These are phyloP conservation scores for Thalassarche chlororhynchos DNA, from an alignment of 2,113 vertebrate genomes.

Conservation along the genomic window DNA sequence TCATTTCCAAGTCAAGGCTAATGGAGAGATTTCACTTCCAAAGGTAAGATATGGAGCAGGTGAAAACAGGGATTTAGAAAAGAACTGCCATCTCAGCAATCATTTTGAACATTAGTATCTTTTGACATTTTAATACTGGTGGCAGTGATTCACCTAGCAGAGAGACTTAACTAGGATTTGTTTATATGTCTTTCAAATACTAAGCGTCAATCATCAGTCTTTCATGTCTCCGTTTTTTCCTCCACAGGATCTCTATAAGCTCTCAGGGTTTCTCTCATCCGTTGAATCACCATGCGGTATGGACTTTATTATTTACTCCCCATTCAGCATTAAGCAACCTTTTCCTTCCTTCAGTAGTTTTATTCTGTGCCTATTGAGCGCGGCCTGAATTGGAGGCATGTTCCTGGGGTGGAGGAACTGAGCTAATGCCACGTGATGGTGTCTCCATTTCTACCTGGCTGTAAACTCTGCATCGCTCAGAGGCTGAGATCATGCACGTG, in stretches of 20 bases:
- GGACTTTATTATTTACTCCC: not conserved
- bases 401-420: not conserved
- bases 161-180: constrained; percentile 43
- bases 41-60: not conserved
- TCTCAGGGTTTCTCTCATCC: not conserved
- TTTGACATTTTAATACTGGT: constrained; percentile 32
- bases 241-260: not conserved
- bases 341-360: not conserved
- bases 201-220: not conserved
- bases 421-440: not conserved
- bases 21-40: constrained; percentile 18
- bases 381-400: not conserved
- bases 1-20: constrained; percentile 29
- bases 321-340: not conserved
- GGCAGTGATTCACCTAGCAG: constrained; percentile 15
- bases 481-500: not conserved
- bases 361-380: not conserved
- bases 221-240: not conserved
- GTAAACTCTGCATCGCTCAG: not conserved
- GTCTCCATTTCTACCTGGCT: not conserved
- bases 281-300: not conserved
- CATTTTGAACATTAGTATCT: constrained; percentile 7
- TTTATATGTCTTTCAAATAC: constrained; percentile 18
- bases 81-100: constrained; percentile 26
- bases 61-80: not conserved